Conservation (phyloP, 2,113 vertebrate genomes). For the Eptesicus fuscus region DNA sequence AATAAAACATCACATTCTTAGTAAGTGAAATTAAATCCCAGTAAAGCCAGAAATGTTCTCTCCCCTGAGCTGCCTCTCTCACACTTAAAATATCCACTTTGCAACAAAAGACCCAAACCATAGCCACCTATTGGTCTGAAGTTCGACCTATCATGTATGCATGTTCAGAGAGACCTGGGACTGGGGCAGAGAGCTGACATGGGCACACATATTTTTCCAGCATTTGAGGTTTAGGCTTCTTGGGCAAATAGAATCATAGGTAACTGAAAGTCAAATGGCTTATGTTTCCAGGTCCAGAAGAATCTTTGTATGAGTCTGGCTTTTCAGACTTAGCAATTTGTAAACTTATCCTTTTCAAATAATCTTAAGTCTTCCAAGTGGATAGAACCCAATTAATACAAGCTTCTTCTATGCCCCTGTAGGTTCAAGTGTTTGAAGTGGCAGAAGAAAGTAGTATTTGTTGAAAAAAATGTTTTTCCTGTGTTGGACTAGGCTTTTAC, state of each 20-base stretch:
- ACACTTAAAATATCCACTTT: not conserved
- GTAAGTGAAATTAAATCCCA: not conserved
- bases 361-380: not conserved
- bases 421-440: not conserved
- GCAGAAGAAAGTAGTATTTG: not conserved
- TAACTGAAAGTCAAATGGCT: not conserved
- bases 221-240: not conserved
- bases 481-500: not conserved
- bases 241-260: not conserved
- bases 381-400: not conserved
- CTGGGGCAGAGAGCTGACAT: no score
- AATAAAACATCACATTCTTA: not conserved
- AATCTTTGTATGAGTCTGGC: not conserved
- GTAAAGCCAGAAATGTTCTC: not conserved
- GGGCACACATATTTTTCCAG: not conserved
- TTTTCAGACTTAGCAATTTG: not conserved
- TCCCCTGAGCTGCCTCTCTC: not conserved
- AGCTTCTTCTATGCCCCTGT: not conserved
- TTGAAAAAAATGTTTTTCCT: not conserved
- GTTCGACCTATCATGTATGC: not conserved
- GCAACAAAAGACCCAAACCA: not conserved
- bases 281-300: not conserved
- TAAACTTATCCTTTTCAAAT: not conserved
- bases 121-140: not conserved
- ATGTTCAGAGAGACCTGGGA: not conserved